phyloP scores from a whole-genome alignment of 2,888 invertebrate genomes.

The Lasioglossum vierecki region DNA sequence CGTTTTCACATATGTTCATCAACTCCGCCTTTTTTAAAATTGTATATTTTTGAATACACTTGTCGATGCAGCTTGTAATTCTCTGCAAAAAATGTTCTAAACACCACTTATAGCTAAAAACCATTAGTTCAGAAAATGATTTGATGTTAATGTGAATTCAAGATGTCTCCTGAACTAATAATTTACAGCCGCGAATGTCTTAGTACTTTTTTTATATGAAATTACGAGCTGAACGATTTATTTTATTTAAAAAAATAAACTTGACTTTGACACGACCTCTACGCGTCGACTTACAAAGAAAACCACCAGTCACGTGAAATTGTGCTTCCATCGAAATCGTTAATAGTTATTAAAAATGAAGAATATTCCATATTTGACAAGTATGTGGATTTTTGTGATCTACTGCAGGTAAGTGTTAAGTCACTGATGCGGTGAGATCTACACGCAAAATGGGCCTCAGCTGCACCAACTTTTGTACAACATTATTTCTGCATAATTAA shows the following conservation, averaged over 20 bases:
- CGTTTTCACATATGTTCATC: not conserved
- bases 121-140: not conserved
- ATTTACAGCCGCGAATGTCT: not conserved
- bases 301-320: not conserved
- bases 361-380: not conserved
- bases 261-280: not conserved
- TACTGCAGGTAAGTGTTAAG: not conserved
- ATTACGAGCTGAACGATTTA: not conserved
- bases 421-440: constrained; percentile 20
- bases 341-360: not conserved
- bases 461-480: constrained; percentile 9
- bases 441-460: constrained; percentile 17
- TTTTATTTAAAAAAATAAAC: not conserved
- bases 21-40: not conserved
- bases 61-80: not conserved
- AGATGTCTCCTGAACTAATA: not conserved
- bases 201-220: not conserved
- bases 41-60: not conserved
- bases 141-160: not conserved
- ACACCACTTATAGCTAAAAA: too few relatives aligned
- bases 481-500: constrained; percentile 6
- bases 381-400: not conserved
- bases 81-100: not conserved
- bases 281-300: not conserved
- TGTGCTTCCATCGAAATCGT: not conserved